Evolutionary conservation across 1,140 invertebrate genomes (phyloP), one percentile per base, ranked within the genome.

Genomic region (Pararge aegeria): DNA sequence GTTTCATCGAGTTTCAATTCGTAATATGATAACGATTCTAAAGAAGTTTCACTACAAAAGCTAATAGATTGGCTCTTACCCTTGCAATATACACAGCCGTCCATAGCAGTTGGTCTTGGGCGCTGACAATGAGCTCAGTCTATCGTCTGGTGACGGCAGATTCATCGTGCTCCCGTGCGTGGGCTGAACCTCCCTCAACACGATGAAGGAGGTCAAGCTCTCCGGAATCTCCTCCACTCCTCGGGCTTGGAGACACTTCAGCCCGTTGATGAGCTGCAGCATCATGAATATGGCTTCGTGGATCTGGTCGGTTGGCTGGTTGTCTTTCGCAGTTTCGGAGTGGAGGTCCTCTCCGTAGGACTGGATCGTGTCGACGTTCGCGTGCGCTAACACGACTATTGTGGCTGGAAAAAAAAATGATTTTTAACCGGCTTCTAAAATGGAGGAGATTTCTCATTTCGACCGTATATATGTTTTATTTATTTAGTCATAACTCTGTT

Each of bases 241-340:
- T 55, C 95, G 93, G 1, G 95, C 95, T 78, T 97, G 95, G n/a
- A 97, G 89, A 70, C 93, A 94, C 77, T 96, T 97, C 38, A 97
- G 83, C 0, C 94, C 94, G 61, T 95, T 95, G 1, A 97, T 93
- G 37, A 96, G 87, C 78, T 97, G 96, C 44, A 97, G 88, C 79
- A 97, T 91, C 30, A 96, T 91, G 73, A 97, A 95, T 48, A 88
- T 89, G 46, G 90, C 87, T 55, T 91, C 90, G 56, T 91, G 90
- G 12, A 75, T 82, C 56, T 80, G 82, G 58, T 90, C 88, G 1
- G 84, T 74, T 34, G 80, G 73, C 4, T 80, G 62, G 13, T 89
- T 83, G 90, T 92, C 90, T 27, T 90, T 91, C 58, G 86, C 15
- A 90, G 80, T 34, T 90, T 90, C 85, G 18, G 83, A 75, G 73